Percentiles rank a stretch among this genome's conserved stretches.
Conservation (phyloP, 2,797 vertebrate genomes). For the Coracias cyanogaster region DNA sequence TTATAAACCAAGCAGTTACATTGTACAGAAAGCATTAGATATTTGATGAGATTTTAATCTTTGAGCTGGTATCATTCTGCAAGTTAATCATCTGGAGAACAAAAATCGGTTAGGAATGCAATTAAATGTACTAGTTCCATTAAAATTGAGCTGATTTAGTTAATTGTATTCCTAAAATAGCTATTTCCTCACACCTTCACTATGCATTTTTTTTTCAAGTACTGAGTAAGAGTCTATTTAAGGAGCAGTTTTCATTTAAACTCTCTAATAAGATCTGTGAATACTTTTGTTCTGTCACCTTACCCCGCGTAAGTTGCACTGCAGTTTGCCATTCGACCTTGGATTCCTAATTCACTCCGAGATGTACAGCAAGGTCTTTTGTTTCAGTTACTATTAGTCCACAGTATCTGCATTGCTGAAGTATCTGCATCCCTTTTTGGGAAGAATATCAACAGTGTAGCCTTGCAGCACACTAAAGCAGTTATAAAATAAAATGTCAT, state of each 20-base stretch:
- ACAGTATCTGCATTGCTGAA: constrained; percentile 70
- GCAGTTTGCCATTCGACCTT: constrained; percentile 77
- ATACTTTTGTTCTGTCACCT: neutral
- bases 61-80: constrained; percentile 19
- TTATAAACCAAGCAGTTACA: constrained; percentile 52
- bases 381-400: constrained; percentile 60
- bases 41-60: constrained; percentile 59
- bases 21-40: constrained; percentile 34
- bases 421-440: neutral
- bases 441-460: constrained; percentile 14
- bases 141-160: constrained; percentile 16
- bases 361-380: constrained; percentile 57
- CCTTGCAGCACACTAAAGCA: neutral
- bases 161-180: constrained; percentile 50
- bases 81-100: constrained; percentile 64
- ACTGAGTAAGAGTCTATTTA: constrained; percentile 33
- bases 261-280: neutral
- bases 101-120: constrained; percentile 37
- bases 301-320: constrained; percentile 35
- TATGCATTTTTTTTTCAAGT: neutral
- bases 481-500: neutral
- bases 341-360: constrained; percentile 47
- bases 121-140: constrained; percentile 43
- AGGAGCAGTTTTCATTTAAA: constrained; percentile 2
- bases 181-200: constrained; percentile 36